phyloP scores from a whole-genome alignment of 2,888 invertebrate species.

The Dicyrtoma fusca region DNA sequence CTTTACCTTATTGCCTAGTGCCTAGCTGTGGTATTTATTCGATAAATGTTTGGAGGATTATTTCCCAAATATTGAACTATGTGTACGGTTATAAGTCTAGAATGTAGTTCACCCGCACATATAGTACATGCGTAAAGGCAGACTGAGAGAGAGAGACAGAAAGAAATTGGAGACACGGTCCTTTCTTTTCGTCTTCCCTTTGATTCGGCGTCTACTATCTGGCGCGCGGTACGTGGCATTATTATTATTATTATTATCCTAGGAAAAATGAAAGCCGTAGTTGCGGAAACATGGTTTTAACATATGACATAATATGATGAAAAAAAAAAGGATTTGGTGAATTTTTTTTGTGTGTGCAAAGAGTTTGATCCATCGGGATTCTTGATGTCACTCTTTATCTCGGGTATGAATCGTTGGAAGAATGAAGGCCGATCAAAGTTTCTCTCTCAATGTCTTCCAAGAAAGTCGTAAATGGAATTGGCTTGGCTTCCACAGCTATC shows the following conservation, averaged over 20 bases:
- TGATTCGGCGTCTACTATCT: too few relatives aligned
- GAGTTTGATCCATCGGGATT: slow-evolving; percentile 31
- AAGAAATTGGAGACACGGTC: not conserved
- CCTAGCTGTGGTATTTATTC: too few relatives aligned
- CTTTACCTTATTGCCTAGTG: too few relatives aligned
- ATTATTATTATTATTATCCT: too few relatives aligned
- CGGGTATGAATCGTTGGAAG: slow-evolving; percentile 4
- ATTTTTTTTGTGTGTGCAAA: slow-evolving; percentile 15
- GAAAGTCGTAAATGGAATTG: slow-evolving; percentile 19
- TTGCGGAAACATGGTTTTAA: slow-evolving; percentile 18
- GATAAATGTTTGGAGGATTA: too few relatives aligned
- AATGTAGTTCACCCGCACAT: not conserved
- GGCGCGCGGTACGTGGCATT: too few relatives aligned
- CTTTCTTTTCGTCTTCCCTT: not conserved
- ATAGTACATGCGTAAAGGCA: not conserved
- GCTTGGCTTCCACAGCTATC: not conserved
- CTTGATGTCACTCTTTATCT: slow-evolving; percentile 29
- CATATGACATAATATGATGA: slow-evolving; percentile 16
- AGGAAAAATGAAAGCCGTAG: too few relatives aligned
- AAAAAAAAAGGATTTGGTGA: slow-evolving; percentile 33
- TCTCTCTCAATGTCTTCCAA: slow-evolving; percentile 15
- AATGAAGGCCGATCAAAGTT: slow-evolving; percentile 23
- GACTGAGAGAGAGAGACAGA: slow-evolving; percentile 5
- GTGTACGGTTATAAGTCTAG: too few relatives aligned
- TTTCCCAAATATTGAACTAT: too few relatives aligned